Conservation (phyloP, 2,888 invertebrate genomes). For the Itoplectis maculator region DNA sequence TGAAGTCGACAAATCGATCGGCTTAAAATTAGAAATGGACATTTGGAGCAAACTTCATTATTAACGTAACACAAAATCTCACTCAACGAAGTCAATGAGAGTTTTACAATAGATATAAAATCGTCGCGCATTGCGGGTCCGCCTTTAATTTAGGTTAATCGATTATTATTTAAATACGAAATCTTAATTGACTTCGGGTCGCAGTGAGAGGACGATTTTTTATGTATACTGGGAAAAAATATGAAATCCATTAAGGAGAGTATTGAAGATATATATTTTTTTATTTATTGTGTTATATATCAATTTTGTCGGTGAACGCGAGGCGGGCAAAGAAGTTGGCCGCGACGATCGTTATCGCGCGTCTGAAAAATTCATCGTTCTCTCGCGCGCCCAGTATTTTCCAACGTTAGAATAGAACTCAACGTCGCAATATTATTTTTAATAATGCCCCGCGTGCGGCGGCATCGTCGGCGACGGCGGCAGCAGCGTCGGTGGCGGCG, state of each 20-base stretch:
- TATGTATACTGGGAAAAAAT: too few relatives aligned
- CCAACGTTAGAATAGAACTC: slow-evolving; percentile 71
- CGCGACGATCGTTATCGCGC: slow-evolving; percentile 64
- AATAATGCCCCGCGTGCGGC: slow-evolving; percentile 78
- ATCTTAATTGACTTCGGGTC: not conserved
- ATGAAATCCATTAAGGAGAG: not conserved
- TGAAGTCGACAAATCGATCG: not conserved
- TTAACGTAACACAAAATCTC: not conserved
- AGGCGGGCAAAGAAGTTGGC: slow-evolving; percentile 40
- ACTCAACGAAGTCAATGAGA: not conserved
- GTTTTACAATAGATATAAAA: not conserved
- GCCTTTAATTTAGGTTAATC: not conserved
- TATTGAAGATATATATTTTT: not conserved
- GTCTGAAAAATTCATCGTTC: slow-evolving; percentile 64
- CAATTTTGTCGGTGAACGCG: not conserved
- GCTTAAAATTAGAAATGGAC: not conserved
- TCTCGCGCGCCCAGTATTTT: slow-evolving; percentile 58
- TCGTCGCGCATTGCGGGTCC: not conserved
- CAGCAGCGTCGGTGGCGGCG: slow-evolving; percentile 73
- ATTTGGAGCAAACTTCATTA: not conserved
- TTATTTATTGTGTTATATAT: not conserved
- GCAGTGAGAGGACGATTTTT: too few relatives aligned
- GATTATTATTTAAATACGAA: not conserved
- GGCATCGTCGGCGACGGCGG: slow-evolving; percentile 67
- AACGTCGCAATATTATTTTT: slow-evolving; percentile 82